A percentile compares a stretch with the other conserved stretches of the same genome.
These are phyloP conservation scores for Papilio polyxenes DNA, from an alignment of 1,140 invertebrate species.

Conservation along the genomic window DNA sequence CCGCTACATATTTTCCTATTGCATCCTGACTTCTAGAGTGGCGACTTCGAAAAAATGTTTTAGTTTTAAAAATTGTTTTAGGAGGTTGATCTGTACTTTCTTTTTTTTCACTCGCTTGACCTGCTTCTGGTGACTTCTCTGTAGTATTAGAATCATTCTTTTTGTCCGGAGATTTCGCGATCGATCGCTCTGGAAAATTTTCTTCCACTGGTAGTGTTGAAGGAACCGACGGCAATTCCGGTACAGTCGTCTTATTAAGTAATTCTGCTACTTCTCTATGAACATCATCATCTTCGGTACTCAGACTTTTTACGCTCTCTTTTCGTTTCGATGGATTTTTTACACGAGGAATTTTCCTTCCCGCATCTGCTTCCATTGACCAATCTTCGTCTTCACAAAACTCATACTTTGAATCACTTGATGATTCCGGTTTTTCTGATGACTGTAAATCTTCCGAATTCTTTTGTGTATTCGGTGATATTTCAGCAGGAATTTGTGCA, in stretches of 20 bases:
- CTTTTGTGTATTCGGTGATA: conserved; percentile 48
- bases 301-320: conserved; percentile 69
- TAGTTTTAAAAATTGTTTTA: conserved; percentile 79
- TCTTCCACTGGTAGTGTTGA: conserved; percentile 73
- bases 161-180: conserved; percentile 77
- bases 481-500: conserved; percentile 53
- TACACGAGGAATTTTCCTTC: conserved; percentile 79
- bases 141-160: conserved; percentile 48
- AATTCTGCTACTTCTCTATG: conserved; percentile 80
- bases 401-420: conserved; percentile 78
- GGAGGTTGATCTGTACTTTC: conserved; percentile 61
- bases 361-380: conserved; percentile 73
- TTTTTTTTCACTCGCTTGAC: conserved; percentile 52
- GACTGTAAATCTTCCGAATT: conserved; percentile 61
- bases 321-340: conserved; percentile 71
- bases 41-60: conserved; percentile 80
- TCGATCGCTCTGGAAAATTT: conserved; percentile 78
- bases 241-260: conserved; percentile 81
- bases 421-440: conserved; percentile 64
- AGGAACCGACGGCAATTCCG: conserved; percentile 77
- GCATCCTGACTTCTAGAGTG: conserved; percentile 80
- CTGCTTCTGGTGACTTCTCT: conserved; percentile 60
- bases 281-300: conserved; percentile 76
- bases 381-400: conserved; percentile 82
- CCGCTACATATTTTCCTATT: conserved; percentile 79